Conservation (phyloP, 2,888 invertebrate genomes). For the Acronicta psi region DNA sequence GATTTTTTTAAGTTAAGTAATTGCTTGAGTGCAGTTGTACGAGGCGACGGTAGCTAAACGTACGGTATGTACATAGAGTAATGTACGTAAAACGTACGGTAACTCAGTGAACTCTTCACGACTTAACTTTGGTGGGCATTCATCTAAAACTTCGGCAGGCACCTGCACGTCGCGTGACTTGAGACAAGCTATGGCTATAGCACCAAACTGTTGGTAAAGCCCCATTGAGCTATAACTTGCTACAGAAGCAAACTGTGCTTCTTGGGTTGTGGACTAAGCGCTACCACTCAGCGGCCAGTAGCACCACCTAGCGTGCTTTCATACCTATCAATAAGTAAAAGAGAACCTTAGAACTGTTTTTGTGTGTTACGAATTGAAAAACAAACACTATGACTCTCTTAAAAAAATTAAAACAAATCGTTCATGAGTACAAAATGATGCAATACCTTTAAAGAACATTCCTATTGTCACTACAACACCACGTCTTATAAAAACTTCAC, state of each 20-base stretch:
- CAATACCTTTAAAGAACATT: no score
- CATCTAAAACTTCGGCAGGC: slow-evolving; percentile 81
- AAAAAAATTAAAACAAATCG: no score
- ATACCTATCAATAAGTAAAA: no score
- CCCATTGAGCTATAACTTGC: background rate
- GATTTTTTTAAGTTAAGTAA: slow-evolving; percentile 35
- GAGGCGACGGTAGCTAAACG: slow-evolving; percentile 55
- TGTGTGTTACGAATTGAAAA: no score
- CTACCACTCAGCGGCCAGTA: background rate
- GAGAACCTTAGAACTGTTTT: no score
- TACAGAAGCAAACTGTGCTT: background rate
- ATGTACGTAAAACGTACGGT: slow-evolving; percentile 65
- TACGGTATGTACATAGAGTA: no score
- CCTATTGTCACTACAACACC: no score
- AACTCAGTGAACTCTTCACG: slow-evolving; percentile 72
- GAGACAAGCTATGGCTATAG: slow-evolving; percentile 50
- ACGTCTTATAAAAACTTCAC: no score
- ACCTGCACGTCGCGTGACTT: slow-evolving; percentile 73
- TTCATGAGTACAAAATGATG: no score
- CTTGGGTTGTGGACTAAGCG: background rate
- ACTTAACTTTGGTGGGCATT: slow-evolving; percentile 78
- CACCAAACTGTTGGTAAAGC: slow-evolving; percentile 44
- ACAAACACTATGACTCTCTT: no score
- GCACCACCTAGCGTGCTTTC: no score
- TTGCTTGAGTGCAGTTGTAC: slow-evolving; percentile 67